These are phyloP conservation scores for Diphyllodes magnificus DNA, from an alignment of 2,113 vertebrate species.

Conservation along the genomic window DNA sequence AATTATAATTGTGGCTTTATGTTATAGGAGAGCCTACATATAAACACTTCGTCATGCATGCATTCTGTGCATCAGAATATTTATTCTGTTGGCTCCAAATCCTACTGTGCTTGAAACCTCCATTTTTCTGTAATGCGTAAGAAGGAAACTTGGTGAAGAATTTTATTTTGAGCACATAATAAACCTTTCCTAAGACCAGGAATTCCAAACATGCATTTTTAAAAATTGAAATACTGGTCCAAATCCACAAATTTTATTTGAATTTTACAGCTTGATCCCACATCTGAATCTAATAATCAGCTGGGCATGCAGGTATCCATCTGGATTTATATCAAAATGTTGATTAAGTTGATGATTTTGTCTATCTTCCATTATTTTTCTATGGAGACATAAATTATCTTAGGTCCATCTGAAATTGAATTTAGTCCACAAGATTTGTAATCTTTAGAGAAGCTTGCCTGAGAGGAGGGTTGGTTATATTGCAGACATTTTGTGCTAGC, in stretches of 20 bases:
- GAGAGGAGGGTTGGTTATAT: not conserved
- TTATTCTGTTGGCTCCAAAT: not conserved
- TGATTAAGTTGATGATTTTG: not conserved
- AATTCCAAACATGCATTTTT: not conserved
- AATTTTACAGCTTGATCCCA: not conserved
- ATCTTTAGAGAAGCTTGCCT: not conserved
- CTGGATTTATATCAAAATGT: not conserved
- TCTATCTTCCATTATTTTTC: not conserved
- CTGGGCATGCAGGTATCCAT: not conserved
- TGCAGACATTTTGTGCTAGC: not conserved
- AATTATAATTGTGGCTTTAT: not conserved
- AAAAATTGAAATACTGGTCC: not conserved
- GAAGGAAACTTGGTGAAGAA: not conserved
- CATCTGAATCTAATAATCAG: not conserved
- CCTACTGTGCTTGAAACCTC: not conserved
- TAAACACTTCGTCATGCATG: not conserved
- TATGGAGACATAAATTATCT: not conserved
- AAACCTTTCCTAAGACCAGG: not conserved
- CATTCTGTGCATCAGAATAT: not conserved
- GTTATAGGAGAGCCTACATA: not conserved
- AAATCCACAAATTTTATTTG: not conserved
- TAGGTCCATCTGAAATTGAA: not conserved
- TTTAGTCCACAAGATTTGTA: not conserved
- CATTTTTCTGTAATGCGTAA: not conserved
- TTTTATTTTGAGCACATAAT: not conserved